Evolutionary conservation across 2,113 vertebrate genomes (phyloP), one percentile per base, ranked within the genome.

Genomic region (Callocephalon fimbriatum): DNA sequence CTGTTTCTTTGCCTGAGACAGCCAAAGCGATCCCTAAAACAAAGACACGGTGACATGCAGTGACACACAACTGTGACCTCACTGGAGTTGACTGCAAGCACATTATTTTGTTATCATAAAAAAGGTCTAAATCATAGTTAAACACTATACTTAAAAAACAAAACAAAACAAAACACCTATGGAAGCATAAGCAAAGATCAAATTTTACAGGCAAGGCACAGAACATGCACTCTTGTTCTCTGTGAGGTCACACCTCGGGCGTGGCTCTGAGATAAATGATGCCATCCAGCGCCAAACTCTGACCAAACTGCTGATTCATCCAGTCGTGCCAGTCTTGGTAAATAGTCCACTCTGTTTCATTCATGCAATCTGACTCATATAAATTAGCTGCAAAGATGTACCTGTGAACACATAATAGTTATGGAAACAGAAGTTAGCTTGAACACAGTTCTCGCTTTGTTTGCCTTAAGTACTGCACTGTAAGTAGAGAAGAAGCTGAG

Each of bases 241-340:
- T 20, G 31, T 15, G 27, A 0, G 0, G 1, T 25, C 59, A n/a
- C 10, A 15, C 99, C 99, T 99, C 98, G 5, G 99, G 99, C 74
- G 97, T 95, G 23, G 99, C 99, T 97, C 98, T 97, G 81, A 99
- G 99, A 97, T 99, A 99, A 98, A 99, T 98, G 90, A 99, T 99
- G 48, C 99, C 99, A 75, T 99, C 99, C 78, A 99, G 96, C 10
- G 97, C 95, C 27, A 99, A 98, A 88, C 98, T 98, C 29, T 98
- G 98, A 50, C 99, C 99, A 94, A 99, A 99, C 84, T 99, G 98
- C 59, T 94, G 96, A 94, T 99, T 99, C 93, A 99, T 98, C 99
- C 99, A 99, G 72, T 98, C 95, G 19, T 99, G 99, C 99, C 99
- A 99, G 96, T 99, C 99, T 96, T 99, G 99, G 95, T 99, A 99